Percentiles rank a stretch among this genome's conserved stretches.
Evolutionary conservation across 2,888 invertebrate species (phyloP).

Genomic region (Standfussiana lucernea): DNA sequence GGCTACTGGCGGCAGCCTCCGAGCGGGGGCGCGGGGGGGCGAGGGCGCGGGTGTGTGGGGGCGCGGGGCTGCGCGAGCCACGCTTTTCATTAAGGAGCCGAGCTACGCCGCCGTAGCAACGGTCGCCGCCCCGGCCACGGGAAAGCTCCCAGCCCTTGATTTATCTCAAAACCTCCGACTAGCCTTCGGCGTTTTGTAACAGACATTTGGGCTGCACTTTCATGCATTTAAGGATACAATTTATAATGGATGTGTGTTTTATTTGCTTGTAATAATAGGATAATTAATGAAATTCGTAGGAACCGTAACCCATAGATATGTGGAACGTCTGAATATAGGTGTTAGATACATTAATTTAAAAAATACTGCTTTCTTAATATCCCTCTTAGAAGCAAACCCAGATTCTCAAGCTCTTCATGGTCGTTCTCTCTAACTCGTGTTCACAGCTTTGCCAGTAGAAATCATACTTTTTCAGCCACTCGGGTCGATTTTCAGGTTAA

Average conservation of each 20-base stretch:
- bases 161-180: conserved; percentile 73
- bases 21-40: conserved; percentile 71
- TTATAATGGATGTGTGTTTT: background rate
- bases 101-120: conserved; percentile 81
- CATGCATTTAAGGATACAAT: background rate
- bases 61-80: conserved; percentile 88
- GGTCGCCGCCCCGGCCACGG: conserved; percentile 82
- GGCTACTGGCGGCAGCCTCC: conserved; percentile 88
- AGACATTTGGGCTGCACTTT: conserved; percentile 55
- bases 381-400: background rate
- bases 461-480: background rate
- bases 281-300: background rate
- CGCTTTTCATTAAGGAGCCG: conserved; percentile 83
- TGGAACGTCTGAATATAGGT: background rate
- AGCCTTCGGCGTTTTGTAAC: conserved; percentile 53
- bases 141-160: conserved; percentile 79
- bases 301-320: background rate
- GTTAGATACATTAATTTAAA: background rate
- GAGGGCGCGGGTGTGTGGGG: conserved; percentile 80
- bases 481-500: too few relatives aligned
- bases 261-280: background rate
- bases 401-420: background rate
- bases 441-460: background rate
- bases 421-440: background rate
- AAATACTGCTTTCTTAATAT: background rate